Percentiles rank a stretch among this genome's conserved stretches.
phyloP scores from a whole-genome alignment of 2,113 vertebrate species.

The Brachyhypopomus gauderio region DNA sequence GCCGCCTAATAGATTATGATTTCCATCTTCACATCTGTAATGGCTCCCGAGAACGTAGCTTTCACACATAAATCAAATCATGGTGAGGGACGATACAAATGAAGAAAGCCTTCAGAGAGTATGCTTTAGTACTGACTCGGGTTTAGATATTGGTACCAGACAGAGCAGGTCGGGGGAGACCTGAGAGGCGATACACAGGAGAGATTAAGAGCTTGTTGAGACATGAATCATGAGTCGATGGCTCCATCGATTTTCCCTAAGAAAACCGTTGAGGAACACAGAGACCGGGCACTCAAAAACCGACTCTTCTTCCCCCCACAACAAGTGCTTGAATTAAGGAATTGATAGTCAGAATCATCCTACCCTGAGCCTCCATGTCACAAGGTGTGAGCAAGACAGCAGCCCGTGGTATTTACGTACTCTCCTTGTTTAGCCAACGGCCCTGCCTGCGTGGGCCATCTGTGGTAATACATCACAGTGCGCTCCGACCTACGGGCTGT shows the following conservation, averaged over 20 bases:
- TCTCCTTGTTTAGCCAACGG: not conserved
- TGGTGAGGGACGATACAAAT: constrained; percentile 26
- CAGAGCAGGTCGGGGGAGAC: not conserved
- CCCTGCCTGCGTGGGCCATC: constrained; percentile 17
- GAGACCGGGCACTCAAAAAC: constrained; percentile 1
- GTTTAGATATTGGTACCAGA: constrained; percentile 36
- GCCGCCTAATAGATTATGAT: constrained; percentile 62
- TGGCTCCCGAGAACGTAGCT: constrained; percentile 45
- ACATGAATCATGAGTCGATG: constrained; percentile 48
- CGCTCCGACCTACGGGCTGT: not conserved
- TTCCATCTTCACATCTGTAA: constrained; percentile 56
- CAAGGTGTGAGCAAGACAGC: constrained; percentile 16
- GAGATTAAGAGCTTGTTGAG: constrained; percentile 54
- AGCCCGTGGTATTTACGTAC: constrained; percentile 32
- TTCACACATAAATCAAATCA: constrained; percentile 51
- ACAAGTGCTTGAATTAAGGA: constrained; percentile 44
- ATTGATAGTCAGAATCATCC: constrained; percentile 38
- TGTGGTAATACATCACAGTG: constrained; percentile 13
- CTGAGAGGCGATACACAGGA: constrained; percentile 32
- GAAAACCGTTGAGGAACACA: constrained; percentile 45
- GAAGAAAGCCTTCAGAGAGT: constrained; percentile 19
- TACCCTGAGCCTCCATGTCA: constrained; percentile 1
- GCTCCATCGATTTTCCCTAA: constrained; percentile 43
- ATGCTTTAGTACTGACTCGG: constrained; percentile 11
- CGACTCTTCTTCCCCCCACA: constrained; percentile 1